Base-by-base conservation (phyloP, 2,797 vertebrate genomes). In the Phrynocephalus vlangalii region DNA sequence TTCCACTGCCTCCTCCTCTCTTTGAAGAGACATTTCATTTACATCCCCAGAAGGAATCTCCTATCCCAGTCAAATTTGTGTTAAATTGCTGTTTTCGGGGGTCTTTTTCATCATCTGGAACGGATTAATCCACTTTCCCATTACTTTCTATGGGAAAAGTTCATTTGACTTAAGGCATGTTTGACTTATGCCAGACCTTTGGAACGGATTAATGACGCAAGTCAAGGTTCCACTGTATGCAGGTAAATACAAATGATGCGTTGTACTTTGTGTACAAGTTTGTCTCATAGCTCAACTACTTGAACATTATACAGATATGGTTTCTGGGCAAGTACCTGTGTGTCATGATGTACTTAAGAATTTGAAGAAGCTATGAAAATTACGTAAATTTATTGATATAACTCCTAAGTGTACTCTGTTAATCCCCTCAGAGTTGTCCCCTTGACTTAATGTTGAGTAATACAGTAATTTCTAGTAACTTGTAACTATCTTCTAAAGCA, bases 281-380 rank as follows among this genome's bases (percentile, higher is more conserved):
- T 75, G 66, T 24, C 48, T 30, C 66, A 63, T 72, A 66, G 1
- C 16, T 66, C 50, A 66, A 82, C 22, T 10, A 1, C 24, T 89
- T 88, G 26, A n/a, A 88, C 71, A 75, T 89, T 28, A 73, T 80
- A 26, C 24, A 86, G 28, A 18, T 92, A n/a, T 70, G 26, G 3
- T 84, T 33, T 72, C 86, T 91, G 71, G 24, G 85, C n/a, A 26
- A 10, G 75, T 80, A 16, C 24, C 18, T 5, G 0, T 75, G 77
- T 87, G 85, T 91, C 5, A 33, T 81, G 60, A 67, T 78, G 16
- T 85, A 1, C 7, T 0, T 82, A 56, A 26, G 5, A 48, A 78
- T 50, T 52, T 78, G 50, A 78, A 38, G 66, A 76, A 90, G 6
- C 80, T 3, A 20, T 3, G 24, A 33, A 86, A 83, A 30, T 44